Conservation (phyloP, 2,797 vertebrate genomes). For the Otolemur crassicaudatus region DNA sequence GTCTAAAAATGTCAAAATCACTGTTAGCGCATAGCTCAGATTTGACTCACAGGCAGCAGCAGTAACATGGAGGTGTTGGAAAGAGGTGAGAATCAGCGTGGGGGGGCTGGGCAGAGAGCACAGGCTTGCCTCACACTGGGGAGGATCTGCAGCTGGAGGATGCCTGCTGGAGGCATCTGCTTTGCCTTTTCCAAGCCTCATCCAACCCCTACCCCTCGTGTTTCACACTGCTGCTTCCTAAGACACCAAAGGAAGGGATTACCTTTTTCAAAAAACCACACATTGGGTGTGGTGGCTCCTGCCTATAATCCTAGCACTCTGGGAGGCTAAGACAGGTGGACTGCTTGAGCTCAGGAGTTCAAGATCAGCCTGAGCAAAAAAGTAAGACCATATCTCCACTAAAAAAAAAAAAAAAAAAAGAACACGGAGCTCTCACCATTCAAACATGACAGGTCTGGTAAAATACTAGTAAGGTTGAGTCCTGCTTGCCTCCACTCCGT, state of each 20-base stretch:
- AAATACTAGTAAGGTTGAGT: too few relatives aligned
- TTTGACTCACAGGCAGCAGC: neutral
- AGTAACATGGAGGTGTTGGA: too few relatives aligned
- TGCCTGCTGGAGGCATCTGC: accelerated
- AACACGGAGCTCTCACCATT: too few relatives aligned
- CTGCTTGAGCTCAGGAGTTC: too few relatives aligned
- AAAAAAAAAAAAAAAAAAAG: too few relatives aligned
- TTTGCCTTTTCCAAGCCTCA: neutral
- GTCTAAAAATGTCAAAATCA: neutral
- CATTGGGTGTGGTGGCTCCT: neutral
- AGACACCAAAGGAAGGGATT: neutral
- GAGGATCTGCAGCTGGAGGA: accelerated
- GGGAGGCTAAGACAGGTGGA: too few relatives aligned
- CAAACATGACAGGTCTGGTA: too few relatives aligned
- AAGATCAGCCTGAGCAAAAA: too few relatives aligned
- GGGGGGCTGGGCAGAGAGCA: too few relatives aligned
- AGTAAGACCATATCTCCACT: too few relatives aligned
- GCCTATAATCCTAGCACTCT: too few relatives aligned
- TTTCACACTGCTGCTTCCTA: neutral
- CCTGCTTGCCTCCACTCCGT: too few relatives aligned
- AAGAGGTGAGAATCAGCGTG: neutral
- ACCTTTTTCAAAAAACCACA: neutral
- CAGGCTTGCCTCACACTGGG: neutral
- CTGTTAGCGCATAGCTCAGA: neutral
- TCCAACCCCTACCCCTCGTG: accelerated